These are phyloP conservation scores for Chirona hameri DNA, from an alignment of 2,888 invertebrate genomes.

Conservation along the genomic window DNA sequence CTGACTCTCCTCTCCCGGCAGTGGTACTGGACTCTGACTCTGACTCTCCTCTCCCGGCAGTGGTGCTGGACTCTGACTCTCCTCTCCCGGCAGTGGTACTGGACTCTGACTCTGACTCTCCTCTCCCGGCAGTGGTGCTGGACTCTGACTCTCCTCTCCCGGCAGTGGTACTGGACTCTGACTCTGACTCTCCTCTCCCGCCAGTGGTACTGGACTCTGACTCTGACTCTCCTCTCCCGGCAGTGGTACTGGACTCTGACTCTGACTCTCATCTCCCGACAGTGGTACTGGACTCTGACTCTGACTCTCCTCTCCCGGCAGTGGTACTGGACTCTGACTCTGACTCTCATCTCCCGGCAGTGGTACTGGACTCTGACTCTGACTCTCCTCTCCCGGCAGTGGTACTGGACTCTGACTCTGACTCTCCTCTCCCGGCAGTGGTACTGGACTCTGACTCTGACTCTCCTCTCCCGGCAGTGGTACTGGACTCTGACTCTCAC, in stretches of 20 bases:
- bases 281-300: not conserved
- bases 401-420: not conserved
- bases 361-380: not conserved
- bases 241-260: not conserved
- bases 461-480: not conserved
- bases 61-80: not conserved
- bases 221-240: no score
- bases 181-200: no score
- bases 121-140: not conserved
- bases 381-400: not conserved
- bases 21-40: not conserved
- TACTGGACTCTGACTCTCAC: not conserved
- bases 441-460: no score
- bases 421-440: no score
- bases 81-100: not conserved
- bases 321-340: no score
- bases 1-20: no score
- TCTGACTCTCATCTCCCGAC: not conserved
- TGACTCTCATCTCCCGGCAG: no score
- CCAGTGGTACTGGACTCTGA: not conserved
- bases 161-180: not conserved
- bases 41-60: no score
- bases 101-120: not conserved
- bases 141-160: not conserved
- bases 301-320: no score